A percentile compares a stretch with the other conserved stretches of the same genome.
These are phyloP conservation scores for Eledona agricola DNA, from an alignment of 2,888 invertebrate species.

Conservation along the genomic window DNA sequence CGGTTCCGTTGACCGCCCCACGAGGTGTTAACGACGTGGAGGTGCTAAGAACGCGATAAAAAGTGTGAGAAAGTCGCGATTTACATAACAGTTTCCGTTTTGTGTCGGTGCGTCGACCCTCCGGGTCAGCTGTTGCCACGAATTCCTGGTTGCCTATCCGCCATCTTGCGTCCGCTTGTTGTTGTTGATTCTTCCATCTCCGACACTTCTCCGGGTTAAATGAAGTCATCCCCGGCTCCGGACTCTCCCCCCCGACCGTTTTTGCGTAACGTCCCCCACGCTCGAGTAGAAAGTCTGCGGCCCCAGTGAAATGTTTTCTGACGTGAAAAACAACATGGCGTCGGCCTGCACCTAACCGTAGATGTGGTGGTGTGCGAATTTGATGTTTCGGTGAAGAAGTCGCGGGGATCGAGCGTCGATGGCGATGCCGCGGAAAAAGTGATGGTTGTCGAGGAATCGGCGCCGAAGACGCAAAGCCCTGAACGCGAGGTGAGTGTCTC, in stretches of 20 bases:
- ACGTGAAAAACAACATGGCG: slow-evolving; percentile 51
- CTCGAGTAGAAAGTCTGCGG: slow-evolving; percentile 25
- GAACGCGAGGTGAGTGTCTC: slow-evolving; percentile 7
- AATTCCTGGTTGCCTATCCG: slow-evolving; percentile 3
- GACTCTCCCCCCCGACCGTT: slow-evolving; percentile 22
- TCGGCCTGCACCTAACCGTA: slow-evolving; percentile 47
- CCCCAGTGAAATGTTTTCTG: slow-evolving; percentile 27
- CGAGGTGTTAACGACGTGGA: too few species aligned
- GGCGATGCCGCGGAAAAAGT: slow-evolving; percentile 47
- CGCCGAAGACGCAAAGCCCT: slow-evolving; percentile 7
- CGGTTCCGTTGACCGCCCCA: too few species aligned
- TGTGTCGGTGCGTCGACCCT: too few species aligned
- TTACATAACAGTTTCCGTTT: too few species aligned
- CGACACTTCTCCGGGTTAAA: not conserved
- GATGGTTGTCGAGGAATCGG: slow-evolving; percentile 48
- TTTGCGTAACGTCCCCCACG: slow-evolving; percentile 27
- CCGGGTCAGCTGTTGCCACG: too few species aligned
- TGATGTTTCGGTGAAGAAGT: slow-evolving; percentile 40
- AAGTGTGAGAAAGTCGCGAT: too few species aligned
- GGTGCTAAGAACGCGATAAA: too few species aligned
- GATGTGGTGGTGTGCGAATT: slow-evolving; percentile 23
- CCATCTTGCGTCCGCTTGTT: too few species aligned
- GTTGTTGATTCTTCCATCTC: too few species aligned
- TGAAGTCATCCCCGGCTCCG: slow-evolving; percentile 3
- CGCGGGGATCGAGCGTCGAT: slow-evolving; percentile 39